Evolutionary conservation across 2,888 invertebrate genomes (phyloP), one percentile per base, ranked within the genome.

Genomic region (Brenthis daphne): DNA sequence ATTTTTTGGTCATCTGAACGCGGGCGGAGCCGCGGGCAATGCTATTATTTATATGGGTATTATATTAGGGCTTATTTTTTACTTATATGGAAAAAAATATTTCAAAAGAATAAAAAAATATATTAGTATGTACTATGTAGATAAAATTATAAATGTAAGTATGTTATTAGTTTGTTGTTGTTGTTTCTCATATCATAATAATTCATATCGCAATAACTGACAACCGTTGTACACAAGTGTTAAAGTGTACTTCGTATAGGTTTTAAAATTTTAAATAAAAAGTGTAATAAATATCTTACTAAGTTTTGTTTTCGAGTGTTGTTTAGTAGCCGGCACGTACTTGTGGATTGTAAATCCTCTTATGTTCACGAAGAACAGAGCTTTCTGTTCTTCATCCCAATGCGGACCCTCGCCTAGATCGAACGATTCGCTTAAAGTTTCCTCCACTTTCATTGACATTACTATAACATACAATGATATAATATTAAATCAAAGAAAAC

Each of bases 381-480:
- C 93, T 82, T 95, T 94, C 58, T 91, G 88, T 33, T 83, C 82
- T 16, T 88, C 90, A 79, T 95, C 95, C 96, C 96, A 96, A 80
- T 96, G 96, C 0, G 96, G 96, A 2, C 95, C 95, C 85, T 96
- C 96, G 57, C 96, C 96, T 71, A 96, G 83, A 60, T 86, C 74
- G 33, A 93, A 78, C 47, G 60, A 50, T 29, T 60, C 60, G 5
- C 33, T 50, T 5, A 60, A 50, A 33, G 50, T 29, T 3, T 11
- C 33, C 50, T 60, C 60, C 29, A 60, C 50, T 60, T 60, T 24
- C 1, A 60, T 8, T 6, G 60, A 50, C 60, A 60, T 60, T 60
- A 33, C 47, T 43, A n/a, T 60, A 50, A n/a, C 11, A 29, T 29
- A 29, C 29, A 29, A 29, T 29, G 29, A 5, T 29, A 29, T 29